These are phyloP conservation scores for Ameiurus melas DNA, from an alignment of 2,113 vertebrate species.

Conservation along the genomic window DNA sequence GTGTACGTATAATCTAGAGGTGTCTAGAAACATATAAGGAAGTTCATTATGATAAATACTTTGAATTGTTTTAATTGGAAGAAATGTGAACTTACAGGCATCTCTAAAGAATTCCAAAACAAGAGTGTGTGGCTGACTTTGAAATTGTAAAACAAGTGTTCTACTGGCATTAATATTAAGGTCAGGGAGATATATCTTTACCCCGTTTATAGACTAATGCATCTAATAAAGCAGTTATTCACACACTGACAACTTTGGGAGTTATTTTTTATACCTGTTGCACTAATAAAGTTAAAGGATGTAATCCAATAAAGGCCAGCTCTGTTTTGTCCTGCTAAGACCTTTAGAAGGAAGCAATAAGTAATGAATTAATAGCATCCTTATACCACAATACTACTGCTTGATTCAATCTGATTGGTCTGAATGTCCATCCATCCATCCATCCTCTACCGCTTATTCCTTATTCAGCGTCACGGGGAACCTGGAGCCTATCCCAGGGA, in stretches of 20 bases:
- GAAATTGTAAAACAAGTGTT: neutral
- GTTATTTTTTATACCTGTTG: neutral
- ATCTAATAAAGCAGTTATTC: slow-evolving; percentile 2
- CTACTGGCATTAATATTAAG: neutral
- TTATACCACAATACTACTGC: neutral
- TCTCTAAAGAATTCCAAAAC: neutral
- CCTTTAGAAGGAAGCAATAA: neutral
- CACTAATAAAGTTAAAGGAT: neutral
- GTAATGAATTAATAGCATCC: neutral
- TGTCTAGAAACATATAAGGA: neutral
- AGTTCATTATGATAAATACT: neutral
- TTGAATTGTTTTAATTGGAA: neutral
- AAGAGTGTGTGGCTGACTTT: neutral
- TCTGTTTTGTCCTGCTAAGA: neutral
- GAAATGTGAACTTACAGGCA: neutral
- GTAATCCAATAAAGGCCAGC: neutral
- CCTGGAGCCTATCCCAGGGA: too few relatives aligned
- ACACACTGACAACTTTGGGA: neutral
- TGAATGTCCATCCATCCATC: too few relatives aligned
- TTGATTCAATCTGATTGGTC: neutral
- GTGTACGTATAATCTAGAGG: neutral
- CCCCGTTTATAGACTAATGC: neutral
- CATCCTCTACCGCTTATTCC: too few relatives aligned
- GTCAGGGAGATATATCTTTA: neutral
- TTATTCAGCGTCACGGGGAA: too few relatives aligned